Evolutionary conservation across 2,113 vertebrate species (phyloP), one percentile per base, ranked within the genome.

Genomic region (Ammodytes dubius): DNA sequence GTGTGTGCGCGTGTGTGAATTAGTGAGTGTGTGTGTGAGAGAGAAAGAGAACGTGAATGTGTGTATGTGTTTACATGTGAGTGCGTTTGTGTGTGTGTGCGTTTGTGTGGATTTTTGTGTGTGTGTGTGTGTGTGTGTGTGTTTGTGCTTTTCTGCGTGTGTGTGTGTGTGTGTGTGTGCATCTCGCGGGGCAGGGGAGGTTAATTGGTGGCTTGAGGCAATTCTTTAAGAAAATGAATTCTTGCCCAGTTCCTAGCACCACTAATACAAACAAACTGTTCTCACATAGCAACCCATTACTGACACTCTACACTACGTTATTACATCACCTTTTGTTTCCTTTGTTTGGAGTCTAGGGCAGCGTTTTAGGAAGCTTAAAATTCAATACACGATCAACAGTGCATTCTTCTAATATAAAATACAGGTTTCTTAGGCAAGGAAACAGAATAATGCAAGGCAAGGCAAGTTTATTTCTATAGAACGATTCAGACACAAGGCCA

Each of bases 171-270:
- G 27, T 27, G 27, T 27, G 27, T 27, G 27, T 27, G 27, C 0
- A 17, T 15, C 11, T 7, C 58, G 42, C 1, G 50, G 65, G 69
- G 82, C 39, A 52, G 52, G 19, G 75, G 27, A 27, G 87, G 83
- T 87, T 90, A 87, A 91, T 89, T 87, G 69, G 52, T 77, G 86
- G 85, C 90, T 83, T 72, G 15, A 5, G 87, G 88, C 77, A 43
- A 7, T 84, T 90, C 79, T 68, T 68, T 35, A 85, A 77, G 68
- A 66, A 27, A 64, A 77, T 72, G 11, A 83, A 77, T 83, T 87
- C 70, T 75, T 53, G 6, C 76, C 15, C 37, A 40, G 72, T 54
- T 70, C 69, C 67, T 9, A 27, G 64, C 54, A 65, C 57, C 56
- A 54, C 68, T 68, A 47, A 77, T 4, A 58, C 68, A 79, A 47